These are phyloP conservation scores for Dynastes maya DNA, from an alignment of 2,888 invertebrate genomes.

Conservation along the genomic window DNA sequence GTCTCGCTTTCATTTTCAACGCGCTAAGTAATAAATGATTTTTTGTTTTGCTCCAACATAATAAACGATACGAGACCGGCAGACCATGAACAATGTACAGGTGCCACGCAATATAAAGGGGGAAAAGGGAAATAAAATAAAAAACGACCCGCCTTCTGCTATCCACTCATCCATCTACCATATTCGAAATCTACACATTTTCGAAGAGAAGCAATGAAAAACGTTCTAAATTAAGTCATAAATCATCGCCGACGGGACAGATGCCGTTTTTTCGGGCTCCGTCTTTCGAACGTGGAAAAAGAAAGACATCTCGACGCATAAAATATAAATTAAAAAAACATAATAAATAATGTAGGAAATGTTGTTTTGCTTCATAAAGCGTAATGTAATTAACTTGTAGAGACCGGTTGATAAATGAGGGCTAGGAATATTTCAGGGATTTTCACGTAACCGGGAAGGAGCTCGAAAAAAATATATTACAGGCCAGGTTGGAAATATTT, in stretches of 20 bases:
- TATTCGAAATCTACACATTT: conserved; percentile 14
- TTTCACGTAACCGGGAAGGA: too few species aligned
- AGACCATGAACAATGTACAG: conserved; percentile 8
- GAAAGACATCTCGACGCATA: conserved; percentile 18
- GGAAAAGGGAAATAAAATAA: not conserved
- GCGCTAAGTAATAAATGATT: conserved; percentile 31
- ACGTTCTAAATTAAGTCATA: conserved; percentile 37
- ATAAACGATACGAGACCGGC: conserved; percentile 25
- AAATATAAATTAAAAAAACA: conserved; percentile 39
- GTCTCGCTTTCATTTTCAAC: conserved; percentile 8
- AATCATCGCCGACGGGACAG: conserved; percentile 27
- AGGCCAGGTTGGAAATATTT: too few species aligned
- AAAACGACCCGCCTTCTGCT: not conserved
- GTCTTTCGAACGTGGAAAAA: not conserved
- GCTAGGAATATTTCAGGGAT: too few species aligned
- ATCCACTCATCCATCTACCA: not conserved
- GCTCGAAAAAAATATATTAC: too few species aligned
- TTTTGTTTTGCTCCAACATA: conserved; percentile 27
- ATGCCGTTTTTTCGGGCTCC: conserved; percentile 6
- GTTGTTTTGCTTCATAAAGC: conserved; percentile 25
- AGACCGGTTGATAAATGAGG: conserved; percentile 26
- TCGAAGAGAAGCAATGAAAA: conserved; percentile 26
- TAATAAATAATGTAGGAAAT: conserved; percentile 34
- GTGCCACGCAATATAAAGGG: not conserved
- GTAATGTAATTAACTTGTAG: conserved; percentile 38